These are phyloP conservation scores for Oxyscelio sp. DNA, from an alignment of 2,888 invertebrate genomes.

Conservation along the genomic window DNA sequence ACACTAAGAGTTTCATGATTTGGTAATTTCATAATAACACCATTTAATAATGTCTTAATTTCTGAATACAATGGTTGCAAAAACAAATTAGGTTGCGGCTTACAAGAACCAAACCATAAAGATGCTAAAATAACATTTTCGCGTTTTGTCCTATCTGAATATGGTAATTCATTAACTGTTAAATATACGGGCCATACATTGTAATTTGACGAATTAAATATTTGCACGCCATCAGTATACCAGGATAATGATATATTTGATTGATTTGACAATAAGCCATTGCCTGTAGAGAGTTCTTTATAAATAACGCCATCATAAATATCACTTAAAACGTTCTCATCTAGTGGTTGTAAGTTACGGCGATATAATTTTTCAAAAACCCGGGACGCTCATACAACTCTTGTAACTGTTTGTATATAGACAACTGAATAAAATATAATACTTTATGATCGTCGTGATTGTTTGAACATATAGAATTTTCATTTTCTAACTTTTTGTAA, in stretches of 20 bases:
- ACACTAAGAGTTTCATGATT: slow-evolving; percentile 9
- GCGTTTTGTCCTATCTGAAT: slow-evolving; percentile 46
- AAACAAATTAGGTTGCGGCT: slow-evolving; percentile 64
- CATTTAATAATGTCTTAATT: slow-evolving; percentile 28
- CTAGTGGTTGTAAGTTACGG: not conserved
- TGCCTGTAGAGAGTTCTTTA: not conserved
- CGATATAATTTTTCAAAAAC: slow-evolving; percentile 37
- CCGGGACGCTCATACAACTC: slow-evolving; percentile 12
- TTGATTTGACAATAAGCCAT: not conserved
- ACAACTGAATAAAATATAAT: slow-evolving; percentile 27
- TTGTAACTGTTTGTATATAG: slow-evolving; percentile 29
- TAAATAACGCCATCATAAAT: slow-evolving; percentile 32
- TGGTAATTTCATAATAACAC: slow-evolving; percentile 23
- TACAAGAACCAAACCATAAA: slow-evolving; percentile 72
- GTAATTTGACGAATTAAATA: slow-evolving; percentile 66
- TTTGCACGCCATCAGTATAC: slow-evolving; percentile 69
- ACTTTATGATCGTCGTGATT: not conserved
- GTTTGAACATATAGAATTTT: not conserved
- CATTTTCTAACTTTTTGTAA: not conserved
- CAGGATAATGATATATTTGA: slow-evolving; percentile 27
- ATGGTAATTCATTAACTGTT: slow-evolving; percentile 74
- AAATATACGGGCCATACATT: slow-evolving; percentile 73
- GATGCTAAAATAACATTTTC: slow-evolving; percentile 74
- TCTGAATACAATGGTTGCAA: slow-evolving; percentile 48
- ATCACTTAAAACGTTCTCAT: not conserved